Evolutionary conservation across 1,140 invertebrate genomes (phyloP).

Genomic region (Gonatopus flavifemur): DNA sequence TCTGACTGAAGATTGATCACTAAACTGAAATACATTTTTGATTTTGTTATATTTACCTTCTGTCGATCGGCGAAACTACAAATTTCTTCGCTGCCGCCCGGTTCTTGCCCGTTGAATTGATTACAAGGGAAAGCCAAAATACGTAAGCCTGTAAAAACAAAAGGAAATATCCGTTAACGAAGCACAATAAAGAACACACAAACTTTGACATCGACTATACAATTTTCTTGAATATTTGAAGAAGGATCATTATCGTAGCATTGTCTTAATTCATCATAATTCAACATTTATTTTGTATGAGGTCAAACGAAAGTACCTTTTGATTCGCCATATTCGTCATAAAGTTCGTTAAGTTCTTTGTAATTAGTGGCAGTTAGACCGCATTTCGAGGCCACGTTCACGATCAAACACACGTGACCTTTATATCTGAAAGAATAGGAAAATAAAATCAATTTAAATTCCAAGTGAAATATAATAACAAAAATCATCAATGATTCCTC

Average conservation of each 20-base stretch:
- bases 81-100: conserved; percentile 71
- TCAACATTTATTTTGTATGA: too few species aligned
- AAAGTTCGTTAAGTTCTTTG: conserved; percentile 74
- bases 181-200: too few species aligned
- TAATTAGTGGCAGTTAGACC: conserved; percentile 83
- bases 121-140: conserved; percentile 96
- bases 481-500: not conserved
- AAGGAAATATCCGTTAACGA: too few species aligned
- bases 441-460: not conserved
- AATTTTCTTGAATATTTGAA: too few species aligned
- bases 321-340: conserved; percentile 71
- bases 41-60: too few species aligned
- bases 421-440: conserved; percentile 59
- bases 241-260: too few species aligned
- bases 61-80: conserved; percentile 72
- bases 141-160: conserved; percentile 58
- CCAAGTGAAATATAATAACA: not conserved
- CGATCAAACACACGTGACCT: conserved; percentile 75
- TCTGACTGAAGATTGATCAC: too few species aligned
- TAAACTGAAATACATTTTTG: too few species aligned
- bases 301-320: conserved; percentile 59
- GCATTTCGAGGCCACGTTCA: conserved; percentile 89
- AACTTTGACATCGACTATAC: too few species aligned
- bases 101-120: conserved; percentile 86
- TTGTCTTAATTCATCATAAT: too few species aligned